phyloP scores from a whole-genome alignment of 2,888 invertebrate species.

The Pachydiplax longipennis region DNA sequence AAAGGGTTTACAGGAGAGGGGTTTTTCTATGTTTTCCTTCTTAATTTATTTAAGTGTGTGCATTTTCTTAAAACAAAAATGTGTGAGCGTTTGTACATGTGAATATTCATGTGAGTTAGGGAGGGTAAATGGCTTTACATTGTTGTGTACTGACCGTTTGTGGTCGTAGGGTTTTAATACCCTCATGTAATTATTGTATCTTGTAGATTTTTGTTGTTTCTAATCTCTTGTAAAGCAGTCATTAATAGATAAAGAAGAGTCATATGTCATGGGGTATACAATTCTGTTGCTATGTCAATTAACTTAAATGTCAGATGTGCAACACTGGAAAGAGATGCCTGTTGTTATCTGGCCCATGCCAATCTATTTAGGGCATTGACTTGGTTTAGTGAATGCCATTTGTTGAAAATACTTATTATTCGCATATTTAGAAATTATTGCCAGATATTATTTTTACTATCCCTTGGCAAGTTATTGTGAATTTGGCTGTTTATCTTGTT shows the following conservation, averaged over 20 bases:
- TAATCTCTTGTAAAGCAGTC: conserved; percentile 42
- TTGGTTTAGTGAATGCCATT: conserved; percentile 13
- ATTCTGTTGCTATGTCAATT: conserved; percentile 38
- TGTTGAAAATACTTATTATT: not conserved
- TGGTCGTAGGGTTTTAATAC: conserved; percentile 9
- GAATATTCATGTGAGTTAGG: not conserved
- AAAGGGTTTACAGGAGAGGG: conserved; percentile 39
- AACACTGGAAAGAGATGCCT: not conserved
- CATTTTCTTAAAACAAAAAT: conserved; percentile 20
- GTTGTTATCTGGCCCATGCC: conserved; percentile 11
- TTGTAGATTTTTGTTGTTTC: conserved; percentile 42
- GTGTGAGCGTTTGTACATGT: not conserved
- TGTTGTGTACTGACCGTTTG: conserved; percentile 11
- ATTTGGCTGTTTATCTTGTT: not conserved
- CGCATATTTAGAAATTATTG: not conserved
- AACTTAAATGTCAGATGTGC: conserved; percentile 2
- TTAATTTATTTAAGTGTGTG: conserved; percentile 43
- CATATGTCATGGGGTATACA: conserved; percentile 27
- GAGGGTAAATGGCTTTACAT: conserved; percentile 20
- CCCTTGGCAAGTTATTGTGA: not conserved
- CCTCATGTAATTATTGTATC: conserved; percentile 36
- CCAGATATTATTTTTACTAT: not conserved
- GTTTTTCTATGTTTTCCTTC: conserved; percentile 37
- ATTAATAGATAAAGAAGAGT: conserved; percentile 39
- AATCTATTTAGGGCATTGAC: not conserved